These are phyloP conservation scores for Spinus olivaceus DNA, from an alignment of 2,797 vertebrate genomes.

Conservation along the genomic window DNA sequence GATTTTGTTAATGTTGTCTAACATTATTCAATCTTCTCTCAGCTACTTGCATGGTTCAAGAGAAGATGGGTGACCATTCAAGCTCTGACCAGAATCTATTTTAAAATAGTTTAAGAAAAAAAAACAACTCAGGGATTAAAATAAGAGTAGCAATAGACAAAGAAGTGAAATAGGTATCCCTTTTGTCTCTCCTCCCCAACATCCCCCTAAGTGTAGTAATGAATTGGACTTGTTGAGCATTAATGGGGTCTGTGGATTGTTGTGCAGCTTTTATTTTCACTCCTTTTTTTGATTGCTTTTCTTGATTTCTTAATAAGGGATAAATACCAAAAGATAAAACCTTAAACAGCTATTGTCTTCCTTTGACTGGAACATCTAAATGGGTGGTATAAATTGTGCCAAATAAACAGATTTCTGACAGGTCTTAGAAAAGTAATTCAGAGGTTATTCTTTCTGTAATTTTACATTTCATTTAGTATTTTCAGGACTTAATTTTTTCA, in stretches of 20 bases:
- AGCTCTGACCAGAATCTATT: not conserved
- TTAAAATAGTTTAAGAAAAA: not conserved
- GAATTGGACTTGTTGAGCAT: not conserved
- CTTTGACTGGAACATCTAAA: not conserved
- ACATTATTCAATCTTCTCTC: not conserved
- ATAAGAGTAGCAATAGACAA: not conserved
- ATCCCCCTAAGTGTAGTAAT: fast-evolving
- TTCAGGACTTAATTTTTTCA: not conserved
- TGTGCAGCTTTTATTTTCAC: not conserved
- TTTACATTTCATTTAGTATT: not conserved
- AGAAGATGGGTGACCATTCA: not conserved
- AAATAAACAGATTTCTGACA: not conserved
- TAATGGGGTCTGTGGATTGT: not conserved
- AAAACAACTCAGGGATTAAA: not conserved
- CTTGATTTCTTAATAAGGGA: not conserved
- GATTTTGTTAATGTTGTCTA: not conserved
- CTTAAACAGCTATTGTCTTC: not conserved
- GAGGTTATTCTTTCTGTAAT: not conserved
- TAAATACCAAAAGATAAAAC: not conserved
- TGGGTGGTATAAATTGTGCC: not conserved
- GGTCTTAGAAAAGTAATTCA: not conserved
- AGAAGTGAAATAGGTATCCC: fast-evolving
- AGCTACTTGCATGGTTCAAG: not conserved
- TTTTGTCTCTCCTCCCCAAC: fast-evolving
- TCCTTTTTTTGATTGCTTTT: not conserved